phyloP scores from a whole-genome alignment of 92 coral and sea anemone genomes.

The Heteractis magnifica region DNA sequence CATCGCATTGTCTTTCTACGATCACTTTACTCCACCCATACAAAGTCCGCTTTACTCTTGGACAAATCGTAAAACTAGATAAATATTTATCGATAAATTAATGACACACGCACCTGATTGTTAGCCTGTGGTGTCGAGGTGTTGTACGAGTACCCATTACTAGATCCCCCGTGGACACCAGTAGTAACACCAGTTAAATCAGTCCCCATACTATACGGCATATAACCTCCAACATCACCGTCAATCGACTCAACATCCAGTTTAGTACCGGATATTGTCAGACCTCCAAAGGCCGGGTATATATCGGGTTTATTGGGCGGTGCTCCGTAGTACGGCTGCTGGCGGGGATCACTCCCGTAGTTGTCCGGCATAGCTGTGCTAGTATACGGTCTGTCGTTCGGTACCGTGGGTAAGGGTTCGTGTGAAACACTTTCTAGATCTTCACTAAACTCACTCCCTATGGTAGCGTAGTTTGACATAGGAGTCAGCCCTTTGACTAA shows the following conservation, averaged over 20 bases:
- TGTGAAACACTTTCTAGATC: conserved; percentile 63
- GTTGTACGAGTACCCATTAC: conserved; percentile 23
- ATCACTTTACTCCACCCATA: no score
- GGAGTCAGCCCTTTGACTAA: conserved; percentile 16
- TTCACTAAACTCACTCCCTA: conserved; percentile 68
- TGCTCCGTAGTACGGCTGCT: conserved; percentile 22
- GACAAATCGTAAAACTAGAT: not conserved
- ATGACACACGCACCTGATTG: conserved; percentile 6
- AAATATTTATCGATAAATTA: not conserved
- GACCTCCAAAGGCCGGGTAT: conserved; percentile 52
- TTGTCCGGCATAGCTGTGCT: conserved; percentile 19
- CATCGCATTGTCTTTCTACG: no score
- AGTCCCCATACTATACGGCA: conserved; percentile 18
- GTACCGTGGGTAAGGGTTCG: conserved; percentile 50
- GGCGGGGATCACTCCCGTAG: conserved; percentile 10
- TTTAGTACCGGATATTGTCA: conserved; percentile 44
- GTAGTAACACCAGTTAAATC: conserved; percentile 12
- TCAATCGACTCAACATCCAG: conserved; percentile 30
- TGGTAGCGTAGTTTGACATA: conserved; percentile 53
- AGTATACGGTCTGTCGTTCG: conserved; percentile 38
- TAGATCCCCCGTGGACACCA: not conserved
- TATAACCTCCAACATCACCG: conserved; percentile 22
- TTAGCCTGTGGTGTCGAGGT: conserved; percentile 34
- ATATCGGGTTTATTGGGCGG: conserved; percentile 45
- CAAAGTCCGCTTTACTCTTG: no score